Evolutionary conservation across 2,113 vertebrate genomes (phyloP).

Genomic region (Sprattus sprattus): DNA sequence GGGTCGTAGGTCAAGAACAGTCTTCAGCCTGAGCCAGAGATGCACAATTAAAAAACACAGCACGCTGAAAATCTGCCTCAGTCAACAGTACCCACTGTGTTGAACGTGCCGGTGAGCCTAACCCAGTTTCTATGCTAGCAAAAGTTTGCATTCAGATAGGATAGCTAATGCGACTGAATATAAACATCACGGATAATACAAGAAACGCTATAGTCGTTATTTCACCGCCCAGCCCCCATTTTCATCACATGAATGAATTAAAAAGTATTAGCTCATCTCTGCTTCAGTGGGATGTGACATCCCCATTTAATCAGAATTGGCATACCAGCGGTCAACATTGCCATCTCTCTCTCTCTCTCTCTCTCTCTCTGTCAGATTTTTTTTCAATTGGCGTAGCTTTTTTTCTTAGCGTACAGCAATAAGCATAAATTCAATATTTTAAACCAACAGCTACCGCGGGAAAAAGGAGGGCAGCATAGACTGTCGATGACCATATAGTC

Average conservation of each 20-base stretch:
- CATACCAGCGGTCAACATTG: not conserved
- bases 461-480: not conserved
- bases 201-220: not conserved
- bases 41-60: slow-evolving; percentile 19
- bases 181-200: not conserved
- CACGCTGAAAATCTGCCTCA: slow-evolving; percentile 11
- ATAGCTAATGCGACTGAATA: slow-evolving; percentile 9
- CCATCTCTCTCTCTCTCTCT: not conserved
- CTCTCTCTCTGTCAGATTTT: not conserved
- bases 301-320: not conserved
- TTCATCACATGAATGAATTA: not conserved
- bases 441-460: not conserved
- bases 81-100: slow-evolving; percentile 7
- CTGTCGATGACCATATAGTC: not conserved
- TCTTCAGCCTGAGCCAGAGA: slow-evolving; percentile 8
- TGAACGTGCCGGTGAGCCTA: not conserved
- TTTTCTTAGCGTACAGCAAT: not conserved
- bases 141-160: slow-evolving; percentile 14
- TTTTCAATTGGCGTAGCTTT: not conserved
- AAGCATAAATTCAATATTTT: not conserved
- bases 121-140: not conserved
- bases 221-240: not conserved
- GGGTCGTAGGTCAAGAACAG: not conserved
- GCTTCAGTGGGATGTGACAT: not conserved
- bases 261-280: slow-evolving; percentile 8